Evolutionary conservation across 2,113 vertebrate species (phyloP).

Genomic region (Nycticorax nycticorax): DNA sequence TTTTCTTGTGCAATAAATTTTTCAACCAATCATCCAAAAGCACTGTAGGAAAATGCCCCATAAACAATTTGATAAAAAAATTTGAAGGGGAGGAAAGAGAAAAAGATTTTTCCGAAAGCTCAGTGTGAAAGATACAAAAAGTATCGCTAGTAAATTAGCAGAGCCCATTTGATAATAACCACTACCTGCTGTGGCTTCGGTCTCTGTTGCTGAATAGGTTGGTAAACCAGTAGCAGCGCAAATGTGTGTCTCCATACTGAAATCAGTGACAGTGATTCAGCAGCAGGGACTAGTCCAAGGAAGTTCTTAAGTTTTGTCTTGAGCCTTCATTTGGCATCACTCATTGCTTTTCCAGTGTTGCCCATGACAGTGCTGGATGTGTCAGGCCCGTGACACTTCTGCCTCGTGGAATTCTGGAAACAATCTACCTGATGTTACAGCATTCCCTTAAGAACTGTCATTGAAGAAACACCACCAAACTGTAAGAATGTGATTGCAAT

Average conservation of each 20-base stretch:
- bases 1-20: background rate
- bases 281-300: background rate
- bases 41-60: background rate
- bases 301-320: background rate
- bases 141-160: background rate
- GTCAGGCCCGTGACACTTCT: background rate
- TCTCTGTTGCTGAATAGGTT: background rate
- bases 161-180: background rate
- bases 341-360: background rate
- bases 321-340: background rate
- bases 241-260: accelerated
- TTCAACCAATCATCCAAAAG: background rate
- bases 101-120: background rate
- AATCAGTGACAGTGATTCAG: background rate
- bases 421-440: background rate
- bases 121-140: background rate
- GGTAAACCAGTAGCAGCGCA: background rate
- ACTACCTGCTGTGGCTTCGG: background rate
- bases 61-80: background rate
- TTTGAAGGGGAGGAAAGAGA: background rate
- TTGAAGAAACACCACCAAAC: background rate
- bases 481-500: background rate
- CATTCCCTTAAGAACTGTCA: background rate
- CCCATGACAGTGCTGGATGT: background rate
- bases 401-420: background rate